These are phyloP conservation scores for Hozukius guyotensis DNA, from an alignment of 2,797 vertebrate genomes.

Conservation along the genomic window DNA sequence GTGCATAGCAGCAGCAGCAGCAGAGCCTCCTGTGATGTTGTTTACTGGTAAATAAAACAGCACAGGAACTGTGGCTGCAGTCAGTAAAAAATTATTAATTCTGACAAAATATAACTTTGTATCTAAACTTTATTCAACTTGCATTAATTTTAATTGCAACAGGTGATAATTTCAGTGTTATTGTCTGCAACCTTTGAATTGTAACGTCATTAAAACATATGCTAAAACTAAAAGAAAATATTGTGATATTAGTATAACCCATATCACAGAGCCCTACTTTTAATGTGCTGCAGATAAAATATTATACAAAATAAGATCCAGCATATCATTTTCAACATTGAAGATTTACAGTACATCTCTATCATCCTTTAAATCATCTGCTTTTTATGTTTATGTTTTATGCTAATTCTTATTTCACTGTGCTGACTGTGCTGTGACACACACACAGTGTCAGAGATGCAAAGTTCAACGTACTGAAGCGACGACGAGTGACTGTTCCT, in stretches of 20 bases:
- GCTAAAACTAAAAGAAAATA: not conserved
- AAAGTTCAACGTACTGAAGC: not conserved
- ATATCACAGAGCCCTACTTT: not conserved
- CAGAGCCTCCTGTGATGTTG: not conserved
- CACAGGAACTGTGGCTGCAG: too few species aligned
- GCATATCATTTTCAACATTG: not conserved
- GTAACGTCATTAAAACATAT: not conserved
- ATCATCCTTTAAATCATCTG: not conserved
- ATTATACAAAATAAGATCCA: not conserved
- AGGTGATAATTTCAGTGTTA: not conserved
- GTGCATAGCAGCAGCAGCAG: not conserved
- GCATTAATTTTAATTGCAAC: not conserved
- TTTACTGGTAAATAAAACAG: not conserved
- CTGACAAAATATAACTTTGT: not conserved
- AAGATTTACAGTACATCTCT: not conserved
- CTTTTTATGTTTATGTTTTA: not conserved
- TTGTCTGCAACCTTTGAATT: not conserved
- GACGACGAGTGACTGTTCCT: not conserved
- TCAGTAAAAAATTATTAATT: not conserved
- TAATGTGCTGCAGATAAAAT: not conserved
- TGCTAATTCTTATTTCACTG: not conserved
- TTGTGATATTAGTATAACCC: not conserved
- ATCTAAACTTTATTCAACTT: not conserved
- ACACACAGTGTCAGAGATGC: too few species aligned
- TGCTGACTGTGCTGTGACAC: too few species aligned